Conservation (phyloP, 1,140 invertebrate genomes). For the Drosophila prosaltans region DNA sequence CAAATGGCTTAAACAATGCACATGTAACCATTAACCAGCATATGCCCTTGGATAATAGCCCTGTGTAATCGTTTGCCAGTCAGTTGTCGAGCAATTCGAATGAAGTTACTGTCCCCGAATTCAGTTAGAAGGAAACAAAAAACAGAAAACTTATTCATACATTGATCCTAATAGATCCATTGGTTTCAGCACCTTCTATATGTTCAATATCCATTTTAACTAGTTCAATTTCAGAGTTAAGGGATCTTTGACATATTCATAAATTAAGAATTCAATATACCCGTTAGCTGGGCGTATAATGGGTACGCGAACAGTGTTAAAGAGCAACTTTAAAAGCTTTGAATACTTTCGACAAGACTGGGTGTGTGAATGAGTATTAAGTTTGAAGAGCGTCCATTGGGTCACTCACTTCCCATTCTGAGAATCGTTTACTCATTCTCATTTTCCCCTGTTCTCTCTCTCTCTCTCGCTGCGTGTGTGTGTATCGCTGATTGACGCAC, state of each 20-base stretch:
- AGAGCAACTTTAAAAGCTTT: constrained; percentile 4
- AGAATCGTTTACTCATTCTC: neutral
- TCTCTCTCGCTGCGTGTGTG: neutral
- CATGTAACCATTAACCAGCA: neutral
- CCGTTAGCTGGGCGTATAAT: neutral
- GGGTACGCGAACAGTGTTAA: neutral
- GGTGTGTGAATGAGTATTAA: constrained; percentile 10
- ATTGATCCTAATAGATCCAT: too few species aligned
- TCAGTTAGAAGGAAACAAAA: too few species aligned
- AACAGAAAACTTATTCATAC: too few species aligned
- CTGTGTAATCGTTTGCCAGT: neutral
- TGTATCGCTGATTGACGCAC: constrained; percentile 48
- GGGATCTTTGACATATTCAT: too few species aligned
- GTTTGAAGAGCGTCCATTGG: constrained; percentile 1
- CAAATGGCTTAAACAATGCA: neutral
- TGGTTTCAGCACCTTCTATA: too few species aligned
- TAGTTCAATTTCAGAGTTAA: too few species aligned
- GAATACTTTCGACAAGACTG: constrained; percentile 11
- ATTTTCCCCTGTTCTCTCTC: neutral
- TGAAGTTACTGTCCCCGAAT: neutral
- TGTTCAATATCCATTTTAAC: too few species aligned
- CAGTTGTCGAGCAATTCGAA: neutral
- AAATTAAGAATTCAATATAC: neutral
- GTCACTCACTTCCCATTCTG: neutral
- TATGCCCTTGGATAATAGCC: neutral